phyloP scores from a whole-genome alignment of 2,797 vertebrate genomes.

The Arctocebus calabarensis region DNA sequence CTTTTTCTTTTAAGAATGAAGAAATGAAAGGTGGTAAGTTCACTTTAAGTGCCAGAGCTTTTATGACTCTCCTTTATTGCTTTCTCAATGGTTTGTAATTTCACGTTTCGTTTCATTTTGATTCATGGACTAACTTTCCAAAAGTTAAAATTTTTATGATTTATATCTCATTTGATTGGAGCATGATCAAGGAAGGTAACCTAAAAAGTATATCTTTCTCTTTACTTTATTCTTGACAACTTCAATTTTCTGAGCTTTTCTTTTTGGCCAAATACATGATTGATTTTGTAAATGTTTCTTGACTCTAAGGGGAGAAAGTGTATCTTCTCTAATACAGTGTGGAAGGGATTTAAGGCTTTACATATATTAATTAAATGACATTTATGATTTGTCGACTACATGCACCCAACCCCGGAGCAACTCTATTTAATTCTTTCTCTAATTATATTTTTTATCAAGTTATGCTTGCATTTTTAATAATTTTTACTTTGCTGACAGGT shows the following conservation, averaged over 20 bases:
- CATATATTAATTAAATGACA: not conserved
- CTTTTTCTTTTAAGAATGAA: not conserved
- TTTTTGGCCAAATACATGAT: slow-evolving; percentile 8
- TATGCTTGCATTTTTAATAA: not conserved
- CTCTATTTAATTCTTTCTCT: not conserved
- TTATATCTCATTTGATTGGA: not conserved
- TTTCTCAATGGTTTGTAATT: not conserved
- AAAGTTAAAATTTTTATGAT: slow-evolving; percentile 41
- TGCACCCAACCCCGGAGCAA: not conserved
- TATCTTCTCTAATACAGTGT: not conserved
- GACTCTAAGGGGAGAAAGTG: not conserved
- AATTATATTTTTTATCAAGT: not conserved
- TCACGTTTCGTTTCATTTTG: slow-evolving; percentile 29
- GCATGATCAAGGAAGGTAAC: not conserved
- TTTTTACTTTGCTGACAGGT: not conserved
- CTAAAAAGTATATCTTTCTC: not conserved
- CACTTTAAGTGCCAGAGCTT: not conserved
- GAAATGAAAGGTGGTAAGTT: not conserved
- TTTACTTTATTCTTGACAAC: not conserved
- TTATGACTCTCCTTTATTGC: not conserved
- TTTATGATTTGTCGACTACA: not conserved
- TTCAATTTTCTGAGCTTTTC: slow-evolving; percentile 22
- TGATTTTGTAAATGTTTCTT: slow-evolving; percentile 8
- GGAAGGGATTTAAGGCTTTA: not conserved
- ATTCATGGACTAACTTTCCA: not conserved